phyloP scores from a whole-genome alignment of 2,888 invertebrate genomes.

The Drosophila infuscata region DNA sequence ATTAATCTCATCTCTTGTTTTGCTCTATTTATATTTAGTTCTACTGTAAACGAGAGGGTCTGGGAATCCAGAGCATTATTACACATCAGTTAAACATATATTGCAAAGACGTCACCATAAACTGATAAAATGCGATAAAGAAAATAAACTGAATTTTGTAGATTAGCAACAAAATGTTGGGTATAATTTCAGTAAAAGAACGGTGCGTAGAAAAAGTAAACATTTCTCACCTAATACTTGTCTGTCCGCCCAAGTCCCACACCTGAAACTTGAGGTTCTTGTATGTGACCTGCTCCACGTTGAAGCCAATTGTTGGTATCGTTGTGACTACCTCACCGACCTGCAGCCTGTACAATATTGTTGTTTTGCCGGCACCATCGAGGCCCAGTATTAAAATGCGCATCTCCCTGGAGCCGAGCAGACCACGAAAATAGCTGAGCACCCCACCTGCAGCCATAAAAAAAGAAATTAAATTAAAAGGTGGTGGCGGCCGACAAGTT shows the following conservation, averaged over 20 bases:
- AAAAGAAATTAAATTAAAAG: slow-evolving; percentile 23
- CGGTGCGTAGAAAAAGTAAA: background rate
- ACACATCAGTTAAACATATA: background rate
- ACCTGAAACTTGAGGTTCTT: slow-evolving; percentile 99
- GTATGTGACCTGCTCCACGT: slow-evolving; percentile 99
- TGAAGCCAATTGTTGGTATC: slow-evolving; percentile 99
- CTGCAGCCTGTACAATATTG: slow-evolving; percentile 98
- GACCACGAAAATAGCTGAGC: slow-evolving; percentile 97
- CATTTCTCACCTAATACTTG: slow-evolving; percentile 94
- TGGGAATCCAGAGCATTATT: background rate
- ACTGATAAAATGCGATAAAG: slow-evolving; percentile 5
- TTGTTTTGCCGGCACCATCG: slow-evolving; percentile 99
- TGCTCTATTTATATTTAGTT: background rate
- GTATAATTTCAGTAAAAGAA: background rate
- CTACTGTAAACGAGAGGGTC: background rate
- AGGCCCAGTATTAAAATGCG: slow-evolving; percentile 98
- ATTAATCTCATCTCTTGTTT: background rate
- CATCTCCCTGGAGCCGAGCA: slow-evolving; percentile 98
- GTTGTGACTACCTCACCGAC: slow-evolving; percentile 99
- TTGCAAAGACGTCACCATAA: background rate
- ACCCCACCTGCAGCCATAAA: slow-evolving; percentile 90
- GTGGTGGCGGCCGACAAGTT: slow-evolving; percentile 42
- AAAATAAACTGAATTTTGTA: background rate
- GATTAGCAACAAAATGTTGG: background rate
- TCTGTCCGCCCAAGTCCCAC: slow-evolving; percentile 99